A percentile compares a stretch with the other conserved stretches of the same genome.
Evolutionary conservation across 2,797 vertebrate species (phyloP).

Genomic region (Melanotaenia parkinsoni): DNA sequence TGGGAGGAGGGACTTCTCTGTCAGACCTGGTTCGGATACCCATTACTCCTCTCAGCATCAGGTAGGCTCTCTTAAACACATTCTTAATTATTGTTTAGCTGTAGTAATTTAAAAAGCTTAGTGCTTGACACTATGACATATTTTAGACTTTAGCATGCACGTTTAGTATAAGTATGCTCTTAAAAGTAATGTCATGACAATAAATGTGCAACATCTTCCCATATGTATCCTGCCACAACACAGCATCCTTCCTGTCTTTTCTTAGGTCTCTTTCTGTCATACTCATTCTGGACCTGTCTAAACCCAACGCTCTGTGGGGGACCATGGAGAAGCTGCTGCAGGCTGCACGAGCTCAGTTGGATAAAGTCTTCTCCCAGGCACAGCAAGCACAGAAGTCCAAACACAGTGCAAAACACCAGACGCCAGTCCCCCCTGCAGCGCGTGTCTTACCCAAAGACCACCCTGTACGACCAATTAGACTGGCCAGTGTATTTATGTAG

Average conservation of each 20-base stretch:
- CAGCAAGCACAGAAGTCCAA: constrained; percentile 81
- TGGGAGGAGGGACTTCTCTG: constrained; percentile 93
- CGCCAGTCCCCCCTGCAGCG: constrained; percentile 67
- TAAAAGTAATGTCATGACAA: neutral
- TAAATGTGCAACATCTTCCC: neutral
- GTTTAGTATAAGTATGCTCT: neutral
- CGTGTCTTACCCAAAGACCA: constrained; percentile 89
- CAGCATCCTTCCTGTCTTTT: constrained; percentile 29
- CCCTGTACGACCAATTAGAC: constrained; percentile 81
- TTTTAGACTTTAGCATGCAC: neutral
- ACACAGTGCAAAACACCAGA: constrained; percentile 77
- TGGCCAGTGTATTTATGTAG: neutral
- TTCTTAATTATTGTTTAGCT: neutral
- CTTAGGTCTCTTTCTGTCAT: constrained; percentile 89
- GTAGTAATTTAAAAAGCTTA: neutral
- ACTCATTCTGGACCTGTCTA: constrained; percentile 93
- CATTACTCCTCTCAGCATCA: constrained; percentile 84
- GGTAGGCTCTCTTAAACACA: constrained; percentile 73
- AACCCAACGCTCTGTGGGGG: constrained; percentile 89
- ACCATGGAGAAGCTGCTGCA: constrained; percentile 91
- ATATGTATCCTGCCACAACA: neutral
- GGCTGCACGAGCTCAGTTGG: constrained; percentile 83
- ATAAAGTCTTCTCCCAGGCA: constrained; percentile 81
- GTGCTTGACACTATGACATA: neutral
- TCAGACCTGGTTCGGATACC: constrained; percentile 92